Base-by-base conservation (phyloP, 2,888 invertebrate species). In the Tenthredo scrophulariae region DNA sequence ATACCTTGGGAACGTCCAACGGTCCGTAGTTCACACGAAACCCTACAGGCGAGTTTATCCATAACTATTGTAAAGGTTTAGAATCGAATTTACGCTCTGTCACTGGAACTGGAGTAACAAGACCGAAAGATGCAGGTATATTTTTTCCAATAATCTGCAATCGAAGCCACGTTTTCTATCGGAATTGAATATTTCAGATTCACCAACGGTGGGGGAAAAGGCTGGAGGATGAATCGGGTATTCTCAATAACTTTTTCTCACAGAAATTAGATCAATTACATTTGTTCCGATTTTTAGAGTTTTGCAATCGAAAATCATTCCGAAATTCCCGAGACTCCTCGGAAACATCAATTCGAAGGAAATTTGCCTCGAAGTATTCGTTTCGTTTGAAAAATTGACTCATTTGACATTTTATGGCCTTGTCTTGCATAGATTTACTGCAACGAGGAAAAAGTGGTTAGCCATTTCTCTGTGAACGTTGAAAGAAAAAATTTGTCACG, bases 21-120 rank as follows among this genome's bases (percentile, higher is more conserved):
- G 67, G 18, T 67, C 6, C 33, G 22, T 67, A 67, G 67, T 33
- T 67, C 67, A 67, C 67, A 67, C 26, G 67, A 67, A 26, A 67
- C 33, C 18, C 67, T 67, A 33, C 33, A 67, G 67, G 18, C 33
- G 15, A 67, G n/a, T n/a, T n/a, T 33, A 67, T 29, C 67, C 18
- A 67, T 67, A 18, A 29, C 33, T 67, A 67, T 67, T 67, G 33
- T 67, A 26, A 15, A 18, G 67, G 67, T 67, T 67, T 67, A 6
- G 10, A 67, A 67, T 67, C 33, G 33, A 33, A 33, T 33, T 33
- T 15, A 33, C 18, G 29, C 67, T 33, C 6, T 33, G 15, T 29
- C 15, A 26, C 18, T 33, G 67, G 26, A 67, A 33, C 18, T 67
- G 33, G 67, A 67, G 33, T 67, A 13, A 67, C 33, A 33, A 67